Base-by-base conservation (phyloP, 1,140 invertebrate genomes). In the Megalopta genalis region DNA sequence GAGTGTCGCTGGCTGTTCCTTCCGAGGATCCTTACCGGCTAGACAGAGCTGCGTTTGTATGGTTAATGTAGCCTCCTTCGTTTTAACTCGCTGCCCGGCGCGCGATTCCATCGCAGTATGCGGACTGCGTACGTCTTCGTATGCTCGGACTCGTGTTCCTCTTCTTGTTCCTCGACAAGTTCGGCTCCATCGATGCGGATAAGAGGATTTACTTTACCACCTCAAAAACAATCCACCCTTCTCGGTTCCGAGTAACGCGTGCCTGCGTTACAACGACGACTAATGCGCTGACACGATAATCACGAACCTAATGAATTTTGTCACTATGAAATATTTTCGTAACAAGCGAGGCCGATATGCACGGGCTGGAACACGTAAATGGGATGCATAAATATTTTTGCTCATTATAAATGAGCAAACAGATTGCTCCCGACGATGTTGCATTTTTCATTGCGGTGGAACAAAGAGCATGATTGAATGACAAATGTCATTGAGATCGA, bases 81-180 rank as follows among this genome's bases (percentile, higher is more conserved):
- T 86, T 88, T 89, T 88, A 89, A 90, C 84, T 89, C 83, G 88
- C 84, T 82, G 87, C 86, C 87, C 87, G 85, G 87, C 84, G 83
- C 83, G 86, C 66, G 84, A 81, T 85, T 79, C 66, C 76, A 81
- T 82, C 85, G 81, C 78, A 59, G 49, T n/a, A 27, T 27, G 52
- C 65, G n/a, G 10, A 46, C 49, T n/a, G 57, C 39, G 59, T 70
- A 78, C 83, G 82, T 84, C 80, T 83, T 86, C 81, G 85, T 84
- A 42, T 49, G 57, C 25, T 23, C 59, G 42, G 25, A 59, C 42
- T 84, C 75, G 64, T 64, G 59, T 77, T 63, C 52, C 39, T 81
- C 63, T 60, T 57, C 75, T 37, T 78, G 74, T 79, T 60, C 67
- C 69, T 69, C 57, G 62, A 63, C 18, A 59, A 46, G 70, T 60